phyloP scores from a whole-genome alignment of 2,113 vertebrate species.

The Mobula hypostoma region DNA sequence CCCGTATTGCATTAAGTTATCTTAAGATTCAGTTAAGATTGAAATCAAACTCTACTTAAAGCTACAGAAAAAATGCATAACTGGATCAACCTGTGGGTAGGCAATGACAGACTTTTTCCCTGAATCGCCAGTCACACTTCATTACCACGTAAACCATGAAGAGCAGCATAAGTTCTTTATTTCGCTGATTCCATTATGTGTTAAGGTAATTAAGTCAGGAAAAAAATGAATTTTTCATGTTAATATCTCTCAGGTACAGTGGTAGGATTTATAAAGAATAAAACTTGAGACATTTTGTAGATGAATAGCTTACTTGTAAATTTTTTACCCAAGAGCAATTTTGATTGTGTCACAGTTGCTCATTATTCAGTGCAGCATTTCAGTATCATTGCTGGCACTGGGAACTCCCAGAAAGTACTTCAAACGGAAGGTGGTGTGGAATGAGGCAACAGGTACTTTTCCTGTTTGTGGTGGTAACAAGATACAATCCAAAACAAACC shows the following conservation, averaged over 20 bases:
- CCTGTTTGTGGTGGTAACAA: not conserved
- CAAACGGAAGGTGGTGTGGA: not conserved
- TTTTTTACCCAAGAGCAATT: not conserved
- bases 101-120: not conserved
- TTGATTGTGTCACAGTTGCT: not conserved
- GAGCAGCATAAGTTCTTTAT: not conserved
- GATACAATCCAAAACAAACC: not conserved
- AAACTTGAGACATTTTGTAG: not conserved
- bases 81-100: not conserved
- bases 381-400: not conserved
- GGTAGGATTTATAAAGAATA: not conserved
- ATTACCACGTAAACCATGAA: not conserved
- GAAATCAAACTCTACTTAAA: not conserved
- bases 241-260: not conserved
- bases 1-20: not conserved
- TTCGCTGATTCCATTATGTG: not conserved
- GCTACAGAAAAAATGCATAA: not conserved
- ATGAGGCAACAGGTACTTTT: not conserved
- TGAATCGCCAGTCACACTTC: not conserved
- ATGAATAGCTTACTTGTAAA: not conserved
- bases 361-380: not conserved
- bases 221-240: not conserved
- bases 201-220: not conserved
- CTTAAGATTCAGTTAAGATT: not conserved
- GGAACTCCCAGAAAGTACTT: not conserved